Base-by-base conservation (phyloP, 1,140 invertebrate species). In the Orussus abietinus region DNA sequence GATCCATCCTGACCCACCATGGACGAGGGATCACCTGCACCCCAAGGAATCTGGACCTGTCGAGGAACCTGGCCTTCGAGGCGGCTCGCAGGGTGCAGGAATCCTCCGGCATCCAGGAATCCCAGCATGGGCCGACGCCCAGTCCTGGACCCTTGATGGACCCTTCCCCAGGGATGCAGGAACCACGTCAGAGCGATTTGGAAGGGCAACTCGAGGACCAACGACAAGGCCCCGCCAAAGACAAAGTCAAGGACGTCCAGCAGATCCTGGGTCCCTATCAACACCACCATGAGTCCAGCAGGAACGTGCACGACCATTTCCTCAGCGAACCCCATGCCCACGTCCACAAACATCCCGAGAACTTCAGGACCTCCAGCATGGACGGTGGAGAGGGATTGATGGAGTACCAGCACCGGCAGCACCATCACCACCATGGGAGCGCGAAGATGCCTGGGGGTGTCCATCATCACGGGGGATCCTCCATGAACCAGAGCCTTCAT, bases 211-310 rank as follows among this genome's bases (percentile, higher is more conserved):
- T 58, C 19, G 56, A 59, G 4, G 56, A 59, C 9, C 45, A n/a
- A 47, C 5, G 18, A 9, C 12, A 7, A 19, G 17, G 6, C 9
- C n/a, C 47, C 0, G 6, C 29, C 13, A 59, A 59, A 21, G 56
- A 59, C 10, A 59, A 59, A 13, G 28, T 54, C 22, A 59, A 59
- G 31, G 58, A 47, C 13, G 50, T 57, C 28, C 55, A 58, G 45
- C 57, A 59, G 6, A 47, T 51, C 6, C 11, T 59, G 12, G 58
- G 49, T 28, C 52, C 55, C 7, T 59, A 59, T 38, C 56, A 59
- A 29, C 57, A 59, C 20, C 56, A 59, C 49, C 57, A 53, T 22
- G 57, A 59, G 20, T 20, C 53, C 5, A 39, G 38, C n/a, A n/a
- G n/a, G n/a, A n/a, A n/a, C 14, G 43, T 58, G 11, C 55, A 58